phyloP scores from a whole-genome alignment of 2,888 invertebrate genomes.

The Seladonia tumulorum region DNA sequence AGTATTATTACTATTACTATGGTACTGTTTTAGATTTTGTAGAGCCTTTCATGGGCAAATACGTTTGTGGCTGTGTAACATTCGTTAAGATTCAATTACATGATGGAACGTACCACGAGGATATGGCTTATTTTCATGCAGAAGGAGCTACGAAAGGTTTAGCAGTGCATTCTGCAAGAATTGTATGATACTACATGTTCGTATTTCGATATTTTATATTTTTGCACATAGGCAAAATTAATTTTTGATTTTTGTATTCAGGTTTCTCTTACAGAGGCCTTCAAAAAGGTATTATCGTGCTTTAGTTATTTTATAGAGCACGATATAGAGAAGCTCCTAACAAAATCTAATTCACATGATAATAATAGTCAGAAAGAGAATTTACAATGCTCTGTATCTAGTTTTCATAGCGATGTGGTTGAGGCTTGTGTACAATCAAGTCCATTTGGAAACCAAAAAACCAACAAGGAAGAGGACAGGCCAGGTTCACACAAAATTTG shows the following conservation, averaged over 20 bases:
- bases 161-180: constrained; percentile 69
- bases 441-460: background rate
- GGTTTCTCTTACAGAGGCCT: constrained; percentile 71
- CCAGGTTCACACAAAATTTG: constrained; percentile 6
- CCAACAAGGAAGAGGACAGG: background rate
- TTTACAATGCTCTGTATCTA: background rate
- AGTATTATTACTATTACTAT: background rate
- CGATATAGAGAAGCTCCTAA: constrained; percentile 45
- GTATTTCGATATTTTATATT: background rate
- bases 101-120: constrained; percentile 72
- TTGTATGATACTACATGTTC: constrained; percentile 51
- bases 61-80: constrained; percentile 71
- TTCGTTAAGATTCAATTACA: constrained; percentile 71
- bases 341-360: background rate
- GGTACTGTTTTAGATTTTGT: constrained; percentile 67
- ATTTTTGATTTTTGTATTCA: constrained; percentile 34
- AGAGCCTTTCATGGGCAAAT: constrained; percentile 70
- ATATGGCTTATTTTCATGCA: constrained; percentile 70
- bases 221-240: background rate
- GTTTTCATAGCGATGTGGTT: background rate
- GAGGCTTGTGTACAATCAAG: constrained; percentile 46
- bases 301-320: constrained; percentile 63
- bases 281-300: constrained; percentile 69
- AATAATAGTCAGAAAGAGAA: background rate
- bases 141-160: constrained; percentile 68